Percentiles rank a stretch among this genome's conserved stretches.
These are phyloP conservation scores for Drosophila lini DNA, from an alignment of 1,140 invertebrate genomes.

Conservation along the genomic window DNA sequence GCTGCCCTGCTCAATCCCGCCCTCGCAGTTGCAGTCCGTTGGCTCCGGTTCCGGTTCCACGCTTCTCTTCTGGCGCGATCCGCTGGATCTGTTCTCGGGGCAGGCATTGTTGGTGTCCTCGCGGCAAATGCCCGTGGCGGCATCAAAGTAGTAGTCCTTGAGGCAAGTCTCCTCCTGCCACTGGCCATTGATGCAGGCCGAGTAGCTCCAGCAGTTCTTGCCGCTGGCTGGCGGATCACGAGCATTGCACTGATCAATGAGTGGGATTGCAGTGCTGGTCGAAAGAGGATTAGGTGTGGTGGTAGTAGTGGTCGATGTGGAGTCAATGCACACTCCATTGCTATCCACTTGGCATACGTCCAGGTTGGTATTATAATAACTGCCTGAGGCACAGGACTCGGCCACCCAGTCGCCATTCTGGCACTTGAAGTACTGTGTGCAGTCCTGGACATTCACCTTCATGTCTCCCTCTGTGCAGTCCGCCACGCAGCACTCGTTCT, in stretches of 20 bases:
- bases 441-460: conserved; percentile 20
- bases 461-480: conserved; percentile 24
- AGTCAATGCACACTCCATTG: conserved; percentile 21
- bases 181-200: conserved; percentile 45
- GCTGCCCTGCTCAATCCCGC: conserved; percentile 47
- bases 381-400: conserved; percentile 22
- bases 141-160: conserved; percentile 46
- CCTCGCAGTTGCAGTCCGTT: conserved; percentile 38
- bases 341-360: conserved; percentile 10
- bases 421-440: conserved; percentile 53
- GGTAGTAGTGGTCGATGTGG: not conserved
- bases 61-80: conserved; percentile 39
- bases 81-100: conserved; percentile 43
- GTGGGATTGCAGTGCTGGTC: not conserved
- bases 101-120: conserved; percentile 29
- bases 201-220: conserved; percentile 50
- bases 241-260: conserved; percentile 6
- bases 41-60: conserved; percentile 9
- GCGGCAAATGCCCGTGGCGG: conserved; percentile 31
- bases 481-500: conserved; percentile 36
- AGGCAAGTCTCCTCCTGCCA: conserved; percentile 46
- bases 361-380: conserved; percentile 20
- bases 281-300: not conserved
- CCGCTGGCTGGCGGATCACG: conserved; percentile 20
- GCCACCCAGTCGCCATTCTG: conserved; percentile 39